These are phyloP conservation scores for Alligator mississippiensis DNA, from an alignment of 2,113 vertebrate species.

Conservation along the genomic window DNA sequence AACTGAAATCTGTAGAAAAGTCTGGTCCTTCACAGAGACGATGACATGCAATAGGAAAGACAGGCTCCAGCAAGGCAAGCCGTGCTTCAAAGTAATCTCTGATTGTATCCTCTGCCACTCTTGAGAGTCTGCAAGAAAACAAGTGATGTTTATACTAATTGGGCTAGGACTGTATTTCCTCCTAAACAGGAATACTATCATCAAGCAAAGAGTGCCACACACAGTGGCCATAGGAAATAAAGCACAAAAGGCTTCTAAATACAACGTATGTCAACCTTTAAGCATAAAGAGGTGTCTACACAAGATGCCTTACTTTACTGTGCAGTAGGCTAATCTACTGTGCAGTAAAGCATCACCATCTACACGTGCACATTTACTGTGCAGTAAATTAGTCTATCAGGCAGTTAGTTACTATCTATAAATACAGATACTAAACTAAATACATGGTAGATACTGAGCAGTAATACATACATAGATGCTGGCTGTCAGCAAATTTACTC, in stretches of 20 bases:
- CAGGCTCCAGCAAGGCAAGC: conserved; percentile 87
- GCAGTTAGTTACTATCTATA: too few relatives aligned
- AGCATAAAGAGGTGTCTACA: too few relatives aligned
- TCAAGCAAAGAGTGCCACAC: neutral
- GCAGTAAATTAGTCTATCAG: too few relatives aligned
- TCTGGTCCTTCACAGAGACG: conserved; percentile 95
- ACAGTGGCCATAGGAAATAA: neutral
- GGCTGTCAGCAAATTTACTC: too few relatives aligned
- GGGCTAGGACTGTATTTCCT: neutral
- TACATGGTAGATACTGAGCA: too few relatives aligned
- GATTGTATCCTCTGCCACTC: conserved; percentile 93
- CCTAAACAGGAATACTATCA: neutral
- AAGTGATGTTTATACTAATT: neutral
- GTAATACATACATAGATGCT: too few relatives aligned
- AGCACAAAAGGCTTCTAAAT: neutral
- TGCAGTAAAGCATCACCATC: too few relatives aligned
- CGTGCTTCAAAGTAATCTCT: conserved; percentile 91
- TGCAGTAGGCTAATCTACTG: too few relatives aligned
- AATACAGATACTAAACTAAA: too few relatives aligned
- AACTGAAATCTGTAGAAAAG: conserved; percentile 91
- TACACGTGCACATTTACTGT: too few relatives aligned
- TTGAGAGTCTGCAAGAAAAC: conserved; percentile 82
- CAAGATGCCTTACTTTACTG: too few relatives aligned
- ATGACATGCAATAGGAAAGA: conserved; percentile 94
- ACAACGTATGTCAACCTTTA: too few relatives aligned